Conservation (phyloP, 37 sponge, comb jelly and placozoan species). For the Geodia barretti region DNA sequence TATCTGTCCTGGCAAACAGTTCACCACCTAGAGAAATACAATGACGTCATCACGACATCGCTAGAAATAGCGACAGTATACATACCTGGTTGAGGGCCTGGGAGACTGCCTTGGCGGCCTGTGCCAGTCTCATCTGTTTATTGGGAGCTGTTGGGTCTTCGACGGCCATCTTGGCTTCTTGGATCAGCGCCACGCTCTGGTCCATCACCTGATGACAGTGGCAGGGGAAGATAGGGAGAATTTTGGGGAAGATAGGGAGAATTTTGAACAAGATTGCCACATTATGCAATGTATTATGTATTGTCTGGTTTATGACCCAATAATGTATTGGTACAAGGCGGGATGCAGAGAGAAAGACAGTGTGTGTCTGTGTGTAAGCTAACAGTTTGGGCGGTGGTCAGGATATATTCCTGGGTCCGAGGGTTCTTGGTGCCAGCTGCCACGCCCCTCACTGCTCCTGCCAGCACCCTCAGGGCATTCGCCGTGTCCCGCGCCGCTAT, state of each 20-base stretch:
- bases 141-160: conserved; percentile 77
- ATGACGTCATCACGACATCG: too few relatives aligned
- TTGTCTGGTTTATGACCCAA: too few relatives aligned
- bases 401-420: conserved; percentile 85
- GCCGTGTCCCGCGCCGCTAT: conserved; percentile 96
- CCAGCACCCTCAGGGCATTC: conserved; percentile 82
- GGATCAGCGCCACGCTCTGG: conserved; percentile 72
- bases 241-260: conserved; percentile 7
- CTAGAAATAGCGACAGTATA: too few relatives aligned
- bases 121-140: conserved; percentile 81
- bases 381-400: conserved; percentile 72
- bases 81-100: conserved; percentile 86
- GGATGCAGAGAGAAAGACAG: too few relatives aligned
- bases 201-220: conserved; percentile 67
- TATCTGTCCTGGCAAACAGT: conserved; percentile 95
- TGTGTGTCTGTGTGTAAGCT: neutral
- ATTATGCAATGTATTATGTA: too few relatives aligned
- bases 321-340: too few relatives aligned
- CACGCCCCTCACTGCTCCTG: conserved; percentile 83
- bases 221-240: neutral
- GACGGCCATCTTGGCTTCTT: conserved; percentile 77
- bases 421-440: conserved; percentile 83
- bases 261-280: neutral
- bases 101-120: conserved; percentile 96
- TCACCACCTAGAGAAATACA: conserved; percentile 62